Evolutionary conservation across 2,797 vertebrate species (phyloP), one percentile per base, ranked within the genome.

Genomic region (Muscicapa striata): DNA sequence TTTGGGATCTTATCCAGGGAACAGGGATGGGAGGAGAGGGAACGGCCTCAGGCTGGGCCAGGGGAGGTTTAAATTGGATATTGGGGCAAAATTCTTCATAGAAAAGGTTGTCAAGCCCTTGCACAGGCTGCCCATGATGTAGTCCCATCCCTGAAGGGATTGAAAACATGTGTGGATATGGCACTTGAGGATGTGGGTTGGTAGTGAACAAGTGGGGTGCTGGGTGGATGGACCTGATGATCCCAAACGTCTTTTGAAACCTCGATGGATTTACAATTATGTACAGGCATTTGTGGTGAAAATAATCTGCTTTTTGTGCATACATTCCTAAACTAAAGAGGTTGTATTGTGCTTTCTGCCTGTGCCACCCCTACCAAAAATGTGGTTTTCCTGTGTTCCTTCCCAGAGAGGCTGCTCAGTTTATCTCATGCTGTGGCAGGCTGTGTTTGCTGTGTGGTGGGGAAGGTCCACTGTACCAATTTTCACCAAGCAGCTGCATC

Each of bases 11-110:
- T 16, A 27, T 45, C 15, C 20, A 30, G 20, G 40, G 21, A 34
- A 34, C 14, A 45, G n/a, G 21, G n/a, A 21, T 54, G 67, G 46
- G 14, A 52, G 0, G 0, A 66, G 46, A 46, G 14, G 24, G 1
- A 73, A 40, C 0, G 0, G 5, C 8, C 12, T 32, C 34, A 46
- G 4, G 3, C 2, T 46, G 8, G 1, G 7, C 4, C 2, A 16
- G 15, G 5, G 11, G 3, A 67, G 5, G 6, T 11, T 54, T 40
- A 30, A 8, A 34, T 5, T 8, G 4, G 11, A 24, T 26, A 18
- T 9, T 11, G 23, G 12, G 5, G 5, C 6, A 46, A 40, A 34
- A 22, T 22, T 40, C 18, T 21, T 59, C 3, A 9, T 11, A 3
- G 40, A 32, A 54, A 27, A 8, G 0, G 1, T 19, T 48, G 12